A percentile compares a stretch with the other conserved stretches of the same genome.
Conservation (phyloP, 2,113 vertebrate species). For the Oenanthe melanoleuca region DNA sequence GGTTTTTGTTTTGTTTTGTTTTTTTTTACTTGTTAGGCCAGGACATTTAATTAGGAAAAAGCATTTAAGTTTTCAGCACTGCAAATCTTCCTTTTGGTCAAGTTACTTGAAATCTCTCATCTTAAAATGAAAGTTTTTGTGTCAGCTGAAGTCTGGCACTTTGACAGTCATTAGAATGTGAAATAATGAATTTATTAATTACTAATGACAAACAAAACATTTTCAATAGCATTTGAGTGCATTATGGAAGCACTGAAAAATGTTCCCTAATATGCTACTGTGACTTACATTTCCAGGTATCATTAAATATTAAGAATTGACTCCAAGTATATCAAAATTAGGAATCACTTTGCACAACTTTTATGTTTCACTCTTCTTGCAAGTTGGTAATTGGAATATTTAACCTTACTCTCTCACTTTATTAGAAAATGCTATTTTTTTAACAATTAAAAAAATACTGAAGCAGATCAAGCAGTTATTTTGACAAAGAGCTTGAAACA, state of each 20-base stretch:
- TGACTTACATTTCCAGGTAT: background rate
- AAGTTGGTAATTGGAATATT: slow-evolving; percentile 72
- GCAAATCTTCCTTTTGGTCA: background rate
- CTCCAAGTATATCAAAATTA: slow-evolving; percentile 66
- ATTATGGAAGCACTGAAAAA: background rate
- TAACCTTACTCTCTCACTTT: slow-evolving; percentile 71
- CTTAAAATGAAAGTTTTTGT: background rate
- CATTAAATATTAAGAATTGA: slow-evolving; percentile 59
- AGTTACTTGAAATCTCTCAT: background rate
- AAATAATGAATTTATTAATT: background rate
- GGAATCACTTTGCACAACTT: slow-evolving; percentile 56
- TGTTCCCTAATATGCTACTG: slow-evolving; percentile 27
- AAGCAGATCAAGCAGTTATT: slow-evolving; percentile 74
- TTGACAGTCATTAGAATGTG: background rate
- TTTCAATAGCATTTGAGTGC: background rate
- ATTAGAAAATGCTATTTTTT: slow-evolving; percentile 73
- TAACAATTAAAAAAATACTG: slow-evolving; percentile 71
- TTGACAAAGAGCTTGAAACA: slow-evolving; percentile 74
- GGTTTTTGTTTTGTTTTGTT: background rate
- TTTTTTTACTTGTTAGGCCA: background rate
- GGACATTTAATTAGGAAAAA: background rate
- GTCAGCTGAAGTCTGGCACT: background rate
- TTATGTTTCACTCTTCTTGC: slow-evolving; percentile 63
- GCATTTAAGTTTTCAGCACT: background rate
- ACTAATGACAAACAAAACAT: background rate